Percentiles rank a stretch among this genome's conserved stretches.
phyloP scores from a whole-genome alignment of 2,888 invertebrate genomes.

The Zelleria hepariella region DNA sequence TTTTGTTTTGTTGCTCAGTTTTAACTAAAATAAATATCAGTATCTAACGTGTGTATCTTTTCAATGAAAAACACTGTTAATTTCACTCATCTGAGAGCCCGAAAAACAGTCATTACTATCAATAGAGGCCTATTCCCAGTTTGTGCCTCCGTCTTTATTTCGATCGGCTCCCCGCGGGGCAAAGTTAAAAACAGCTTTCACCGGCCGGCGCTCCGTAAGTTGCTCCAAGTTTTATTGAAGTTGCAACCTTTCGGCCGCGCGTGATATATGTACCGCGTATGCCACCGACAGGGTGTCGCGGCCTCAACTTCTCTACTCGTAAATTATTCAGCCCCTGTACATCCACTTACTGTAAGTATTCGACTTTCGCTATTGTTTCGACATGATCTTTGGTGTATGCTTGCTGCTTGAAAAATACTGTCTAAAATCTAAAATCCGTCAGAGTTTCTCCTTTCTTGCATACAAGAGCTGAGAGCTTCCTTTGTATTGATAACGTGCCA shows the following conservation, averaged over 20 bases:
- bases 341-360: conserved; percentile 41
- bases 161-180: conserved; percentile 50
- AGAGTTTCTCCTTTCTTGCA: no score
- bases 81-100: no score
- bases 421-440: no score
- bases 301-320: conserved; percentile 60
- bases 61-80: no score
- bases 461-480: no score
- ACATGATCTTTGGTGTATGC: conserved; percentile 31
- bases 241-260: conserved; percentile 47
- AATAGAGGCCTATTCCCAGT: conserved; percentile 1
- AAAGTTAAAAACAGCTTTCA: conserved; percentile 67
- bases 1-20: no score
- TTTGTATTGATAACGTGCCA: neutral
- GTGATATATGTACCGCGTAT: conserved; percentile 54
- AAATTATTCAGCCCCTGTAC: conserved; percentile 62
- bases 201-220: conserved; percentile 45
- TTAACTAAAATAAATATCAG: no score
- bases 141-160: conserved; percentile 43
- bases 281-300: conserved; percentile 43
- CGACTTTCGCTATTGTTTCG: conserved; percentile 35
- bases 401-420: neutral
- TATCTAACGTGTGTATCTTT: no score
- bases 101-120: conserved; percentile 8
- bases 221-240: conserved; percentile 42